Base-by-base conservation (phyloP, 2,888 invertebrate genomes). In the Athrips mouffetella region DNA sequence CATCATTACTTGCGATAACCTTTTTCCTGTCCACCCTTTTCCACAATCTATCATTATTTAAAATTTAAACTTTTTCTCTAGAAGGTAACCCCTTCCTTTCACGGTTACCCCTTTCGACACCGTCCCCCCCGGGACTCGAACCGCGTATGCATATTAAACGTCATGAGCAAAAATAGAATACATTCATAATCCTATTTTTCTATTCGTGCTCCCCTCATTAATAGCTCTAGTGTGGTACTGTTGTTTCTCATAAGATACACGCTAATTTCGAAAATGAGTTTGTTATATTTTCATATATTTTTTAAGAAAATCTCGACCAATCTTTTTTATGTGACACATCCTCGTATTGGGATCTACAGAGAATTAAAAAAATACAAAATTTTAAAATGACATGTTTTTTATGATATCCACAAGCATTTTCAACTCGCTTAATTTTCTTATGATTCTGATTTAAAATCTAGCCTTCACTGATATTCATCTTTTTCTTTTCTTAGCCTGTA, bases 171-270 rank as follows among this genome's bases (percentile, higher is more conserved):
- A 76, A 78, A 81, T 81, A 80, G 74, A 79, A 81, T 82, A 80
- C 77, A 83, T 82, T 77, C 80, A 75, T 81, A 76, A 79, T 79
- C 60, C 71, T 75, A 76, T 79, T 76, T 80, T 73, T 79, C 80
- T 81, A 81, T 76, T 72, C 72, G 60, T 60, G 51, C 51, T 53
- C 63, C 60, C 63, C 64, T 60, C 63, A 60, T 60, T 65, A 62
- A 58, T 54, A 58, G 63, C 62, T 50, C 59, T 60, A 51, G 52
- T 31, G 47, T 11, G 29, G 2, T 53, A 58, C 58, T 41, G 15
- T 1, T 13, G 27, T 15, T 31, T 49, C 50, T 58, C 58, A 53
- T 44, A 37, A 40, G 3, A 6, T 33, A 52, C 8, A 50, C 52
- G 23, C 27, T 11, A 21, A 40, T 42, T 5, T 41, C 13, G 44